A percentile compares a stretch with the other conserved stretches of the same genome.
These are phyloP conservation scores for Monochamus alternatus DNA, from an alignment of 2,888 invertebrate genomes.

Conservation along the genomic window DNA sequence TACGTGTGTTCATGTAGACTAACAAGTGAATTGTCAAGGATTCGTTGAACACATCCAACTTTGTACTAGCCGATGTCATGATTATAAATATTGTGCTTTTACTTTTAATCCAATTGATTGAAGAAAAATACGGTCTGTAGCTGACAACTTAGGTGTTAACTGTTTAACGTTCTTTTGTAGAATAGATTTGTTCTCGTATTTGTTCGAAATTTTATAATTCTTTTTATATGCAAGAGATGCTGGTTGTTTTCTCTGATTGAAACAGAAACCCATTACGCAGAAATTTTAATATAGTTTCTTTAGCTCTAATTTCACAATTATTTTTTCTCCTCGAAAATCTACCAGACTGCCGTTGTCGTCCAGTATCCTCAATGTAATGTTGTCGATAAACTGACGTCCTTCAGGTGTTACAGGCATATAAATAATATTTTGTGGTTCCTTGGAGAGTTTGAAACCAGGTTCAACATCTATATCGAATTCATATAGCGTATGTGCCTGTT, in stretches of 20 bases:
- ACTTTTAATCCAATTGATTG: neutral
- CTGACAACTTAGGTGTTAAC: neutral
- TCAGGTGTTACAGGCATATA: conserved; percentile 28
- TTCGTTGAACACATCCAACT: no score
- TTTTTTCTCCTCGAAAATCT: conserved; percentile 35
- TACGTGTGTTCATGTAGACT: no score
- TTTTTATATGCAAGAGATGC: neutral
- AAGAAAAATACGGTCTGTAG: neutral
- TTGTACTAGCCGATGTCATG: neutral
- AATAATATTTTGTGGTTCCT: conserved; percentile 35
- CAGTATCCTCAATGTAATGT: conserved; percentile 32
- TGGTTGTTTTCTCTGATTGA: no score
- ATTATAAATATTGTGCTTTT: neutral
- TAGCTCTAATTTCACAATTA: conserved; percentile 34
- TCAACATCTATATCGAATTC: conserved; percentile 41
- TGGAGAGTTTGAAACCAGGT: conserved; percentile 41
- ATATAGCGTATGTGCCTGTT: conserved; percentile 26
- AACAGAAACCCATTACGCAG: no score
- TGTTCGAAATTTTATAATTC: neutral
- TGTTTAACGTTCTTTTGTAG: neutral
- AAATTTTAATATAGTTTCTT: conserved; percentile 25
- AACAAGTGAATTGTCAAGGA: no score
- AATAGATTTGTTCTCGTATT: neutral
- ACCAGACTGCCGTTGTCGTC: conserved; percentile 32
- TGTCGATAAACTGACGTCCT: conserved; percentile 28